phyloP scores from a whole-genome alignment of 2,797 vertebrate species.

The Decapterus maruadsi region DNA sequence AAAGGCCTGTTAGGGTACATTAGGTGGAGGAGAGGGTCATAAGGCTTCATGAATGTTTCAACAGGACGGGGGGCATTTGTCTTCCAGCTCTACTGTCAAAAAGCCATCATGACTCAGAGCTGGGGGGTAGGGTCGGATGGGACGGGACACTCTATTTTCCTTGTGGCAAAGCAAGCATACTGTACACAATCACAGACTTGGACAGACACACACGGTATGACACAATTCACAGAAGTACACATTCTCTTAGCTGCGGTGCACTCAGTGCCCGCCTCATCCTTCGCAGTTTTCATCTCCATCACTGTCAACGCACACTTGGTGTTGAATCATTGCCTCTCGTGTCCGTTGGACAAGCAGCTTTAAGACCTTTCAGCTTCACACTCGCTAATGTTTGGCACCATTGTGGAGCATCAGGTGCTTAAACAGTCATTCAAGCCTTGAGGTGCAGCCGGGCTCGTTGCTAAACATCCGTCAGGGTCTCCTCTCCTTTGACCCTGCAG shows the following conservation, averaged over 20 bases:
- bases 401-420: slow-evolving; percentile 71
- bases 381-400: slow-evolving; percentile 47
- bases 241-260: slow-evolving; percentile 66
- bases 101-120: slow-evolving; percentile 73
- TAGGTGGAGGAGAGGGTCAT: slow-evolving; percentile 82
- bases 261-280: slow-evolving; percentile 49
- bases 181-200: slow-evolving; percentile 31
- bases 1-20: slow-evolving; percentile 86
- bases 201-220: slow-evolving; percentile 23
- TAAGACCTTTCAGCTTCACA: slow-evolving; percentile 51
- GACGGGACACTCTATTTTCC: slow-evolving; percentile 49
- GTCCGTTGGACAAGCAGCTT: slow-evolving; percentile 51
- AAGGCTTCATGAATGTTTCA: slow-evolving; percentile 87
- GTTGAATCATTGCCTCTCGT: slow-evolving; percentile 49
- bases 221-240: slow-evolving; percentile 22
- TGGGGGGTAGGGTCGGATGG: slow-evolving; percentile 21
- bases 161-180: slow-evolving; percentile 20
- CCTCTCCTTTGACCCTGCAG: slow-evolving; percentile 74
- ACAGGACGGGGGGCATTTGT: slow-evolving; percentile 72
- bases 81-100: slow-evolving; percentile 76
- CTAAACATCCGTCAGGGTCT: slow-evolving; percentile 39
- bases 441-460: slow-evolving; percentile 21
- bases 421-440: slow-evolving; percentile 61
- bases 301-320: slow-evolving; percentile 38
- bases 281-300: slow-evolving; percentile 57